A percentile compares a stretch with the other conserved stretches of the same genome.
These are phyloP conservation scores for Leptoclinus maculatus DNA, from an alignment of 2,797 vertebrate species.

Conservation along the genomic window DNA sequence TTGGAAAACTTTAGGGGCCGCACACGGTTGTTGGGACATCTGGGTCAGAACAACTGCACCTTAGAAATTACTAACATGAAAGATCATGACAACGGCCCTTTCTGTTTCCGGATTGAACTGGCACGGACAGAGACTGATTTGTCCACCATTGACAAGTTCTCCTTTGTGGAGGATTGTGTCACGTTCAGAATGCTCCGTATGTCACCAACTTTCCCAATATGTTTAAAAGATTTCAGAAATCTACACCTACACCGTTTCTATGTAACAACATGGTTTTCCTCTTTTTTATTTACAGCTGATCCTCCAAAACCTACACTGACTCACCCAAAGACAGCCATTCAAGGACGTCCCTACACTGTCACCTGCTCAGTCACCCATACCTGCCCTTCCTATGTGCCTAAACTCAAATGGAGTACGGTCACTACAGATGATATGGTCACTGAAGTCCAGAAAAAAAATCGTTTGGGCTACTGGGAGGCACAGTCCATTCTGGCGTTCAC, in stretches of 20 bases:
- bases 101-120: slow-evolving; percentile 71
- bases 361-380: slow-evolving; percentile 71
- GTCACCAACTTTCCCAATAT: neutral
- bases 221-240: neutral
- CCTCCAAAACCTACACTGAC: neutral
- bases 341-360: slow-evolving; percentile 45
- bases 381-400: slow-evolving; percentile 61
- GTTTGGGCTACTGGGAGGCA: slow-evolving; percentile 57
- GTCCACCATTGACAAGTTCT: slow-evolving; percentile 15
- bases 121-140: accelerated
- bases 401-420: slow-evolving; percentile 65
- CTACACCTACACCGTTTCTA: neutral
- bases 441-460: slow-evolving; percentile 19
- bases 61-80: slow-evolving; percentile 61
- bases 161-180: slow-evolving; percentile 64
- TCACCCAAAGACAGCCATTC: neutral
- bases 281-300: slow-evolving; percentile 28
- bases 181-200: slow-evolving; percentile 48
- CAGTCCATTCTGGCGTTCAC: slow-evolving; percentile 63
- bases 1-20: slow-evolving; percentile 48
- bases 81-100: slow-evolving; percentile 69
- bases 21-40: slow-evolving; percentile 61
- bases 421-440: accelerated
- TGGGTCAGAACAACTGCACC: slow-evolving; percentile 70
- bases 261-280: neutral